A percentile compares a stretch with the other conserved stretches of the same genome.
phyloP scores from a whole-genome alignment of 2,797 vertebrate genomes.

The Sebastes steindachneri region DNA sequence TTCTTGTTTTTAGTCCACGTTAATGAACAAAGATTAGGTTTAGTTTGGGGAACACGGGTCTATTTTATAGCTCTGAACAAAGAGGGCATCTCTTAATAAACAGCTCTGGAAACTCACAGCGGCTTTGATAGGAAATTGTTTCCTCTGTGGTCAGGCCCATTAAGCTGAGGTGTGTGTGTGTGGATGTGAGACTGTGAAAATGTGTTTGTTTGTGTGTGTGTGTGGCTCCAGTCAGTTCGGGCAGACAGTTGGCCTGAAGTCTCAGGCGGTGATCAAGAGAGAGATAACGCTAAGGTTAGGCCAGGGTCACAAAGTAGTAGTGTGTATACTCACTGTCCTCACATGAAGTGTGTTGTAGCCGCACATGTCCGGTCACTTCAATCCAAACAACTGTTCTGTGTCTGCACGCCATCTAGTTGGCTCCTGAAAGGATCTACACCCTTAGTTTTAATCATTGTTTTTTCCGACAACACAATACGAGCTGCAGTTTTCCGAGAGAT shows the following conservation, averaged over 20 bases:
- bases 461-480: conserved; percentile 4
- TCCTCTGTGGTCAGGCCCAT: conserved; percentile 34
- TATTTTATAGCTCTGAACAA: conserved; percentile 6
- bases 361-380: background rate
- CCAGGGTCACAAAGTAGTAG: conserved; percentile 17
- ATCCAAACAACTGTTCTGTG: background rate
- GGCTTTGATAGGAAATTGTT: conserved; percentile 44
- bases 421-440: background rate
- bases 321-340: background rate
- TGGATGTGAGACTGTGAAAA: conserved; percentile 7
- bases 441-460: background rate
- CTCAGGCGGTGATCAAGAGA: conserved; percentile 25
- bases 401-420: conserved; percentile 2
- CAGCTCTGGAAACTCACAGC: conserved; percentile 12
- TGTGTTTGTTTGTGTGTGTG: conserved; percentile 9
- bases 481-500: background rate
- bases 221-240: conserved; percentile 13
- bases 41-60: background rate
- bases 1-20: background rate
- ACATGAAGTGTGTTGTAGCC: background rate
- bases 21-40: conserved; percentile 1
- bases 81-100: conserved; percentile 27
- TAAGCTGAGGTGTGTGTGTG: conserved; percentile 10
- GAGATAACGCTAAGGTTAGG: conserved; percentile 40
- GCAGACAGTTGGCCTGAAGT: conserved; percentile 32